Conservation (phyloP, 2,113 vertebrate species). For the Mionectes macconnelli region DNA sequence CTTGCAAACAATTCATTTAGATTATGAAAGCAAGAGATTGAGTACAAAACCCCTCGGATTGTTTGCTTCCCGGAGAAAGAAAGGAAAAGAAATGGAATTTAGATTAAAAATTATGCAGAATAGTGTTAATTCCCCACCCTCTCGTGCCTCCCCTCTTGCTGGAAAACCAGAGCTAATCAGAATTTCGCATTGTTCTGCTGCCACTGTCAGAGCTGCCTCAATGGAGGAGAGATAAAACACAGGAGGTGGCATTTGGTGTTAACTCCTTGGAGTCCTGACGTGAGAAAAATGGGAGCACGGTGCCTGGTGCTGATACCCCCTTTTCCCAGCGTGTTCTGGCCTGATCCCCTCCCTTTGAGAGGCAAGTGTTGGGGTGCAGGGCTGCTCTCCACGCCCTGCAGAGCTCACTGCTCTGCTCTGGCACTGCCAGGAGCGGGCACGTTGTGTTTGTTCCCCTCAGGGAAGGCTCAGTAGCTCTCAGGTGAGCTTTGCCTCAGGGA, state of each 20-base stretch:
- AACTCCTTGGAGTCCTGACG: not conserved
- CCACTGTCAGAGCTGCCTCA: constrained; percentile 40
- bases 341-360: fast-evolving
- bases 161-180: constrained; percentile 41
- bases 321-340: fast-evolving
- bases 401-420: not conserved
- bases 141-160: constrained; percentile 28
- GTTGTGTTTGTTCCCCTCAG: fast-evolving
- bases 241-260: constrained; percentile 36
- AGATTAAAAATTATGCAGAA: constrained; percentile 67
- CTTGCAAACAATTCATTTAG: constrained; percentile 73
- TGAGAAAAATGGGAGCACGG: not conserved
- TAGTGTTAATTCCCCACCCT: constrained; percentile 51
- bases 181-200: constrained; percentile 45
- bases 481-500: not conserved
- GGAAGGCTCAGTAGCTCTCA: not conserved
- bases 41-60: constrained; percentile 64
- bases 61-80: constrained; percentile 64
- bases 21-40: constrained; percentile 66
- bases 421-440: fast-evolving
- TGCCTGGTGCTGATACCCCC: fast-evolving
- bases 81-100: constrained; percentile 66
- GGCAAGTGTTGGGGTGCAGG: not conserved
- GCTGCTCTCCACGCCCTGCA: not conserved
- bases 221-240: constrained; percentile 28